Percentiles rank a stretch among this genome's conserved stretches.
These are phyloP conservation scores for Ceratoteleas bidentatus DNA, from an alignment of 1,140 invertebrate genomes.

Conservation along the genomic window DNA sequence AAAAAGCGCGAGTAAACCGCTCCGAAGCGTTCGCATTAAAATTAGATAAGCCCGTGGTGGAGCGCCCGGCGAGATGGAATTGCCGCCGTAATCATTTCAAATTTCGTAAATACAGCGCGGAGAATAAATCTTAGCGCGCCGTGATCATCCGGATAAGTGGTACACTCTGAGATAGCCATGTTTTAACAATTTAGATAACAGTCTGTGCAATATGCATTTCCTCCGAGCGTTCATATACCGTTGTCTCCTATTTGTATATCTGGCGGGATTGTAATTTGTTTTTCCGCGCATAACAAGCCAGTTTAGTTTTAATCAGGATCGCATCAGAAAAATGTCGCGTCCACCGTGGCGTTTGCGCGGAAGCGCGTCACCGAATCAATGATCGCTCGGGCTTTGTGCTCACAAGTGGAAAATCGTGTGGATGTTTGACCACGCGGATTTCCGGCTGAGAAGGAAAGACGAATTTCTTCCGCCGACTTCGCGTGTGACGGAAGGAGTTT, in stretches of 20 bases:
- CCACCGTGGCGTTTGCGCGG: no score
- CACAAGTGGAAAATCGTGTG: no score
- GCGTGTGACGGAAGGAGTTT: no score
- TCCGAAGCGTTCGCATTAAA: conserved; percentile 6
- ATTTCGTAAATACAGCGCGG: conserved; percentile 44
- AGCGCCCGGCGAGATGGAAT: conserved; percentile 15
- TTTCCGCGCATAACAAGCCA: conserved; percentile 50
- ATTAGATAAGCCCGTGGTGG: conserved; percentile 5
- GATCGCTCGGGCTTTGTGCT: no score
- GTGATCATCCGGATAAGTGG: conserved; percentile 51
- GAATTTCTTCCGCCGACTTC: no score
- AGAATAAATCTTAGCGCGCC: conserved; percentile 33
- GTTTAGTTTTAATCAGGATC: conserved; percentile 57
- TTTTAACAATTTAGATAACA: conserved; percentile 64
- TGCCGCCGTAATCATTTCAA: conserved; percentile 37
- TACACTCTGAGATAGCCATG: conserved; percentile 49
- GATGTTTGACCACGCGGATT: no score
- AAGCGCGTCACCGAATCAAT: no score
- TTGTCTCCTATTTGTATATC: conserved; percentile 57
- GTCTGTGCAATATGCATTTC: conserved; percentile 57
- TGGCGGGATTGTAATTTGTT: conserved; percentile 54
- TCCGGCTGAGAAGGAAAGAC: no score
- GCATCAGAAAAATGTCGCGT: conserved; percentile 46
- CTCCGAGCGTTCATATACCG: conserved; percentile 48
- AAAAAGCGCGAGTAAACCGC: not conserved